These are phyloP conservation scores for Lates japonicus DNA, from an alignment of 2,797 vertebrate genomes.

Conservation along the genomic window DNA sequence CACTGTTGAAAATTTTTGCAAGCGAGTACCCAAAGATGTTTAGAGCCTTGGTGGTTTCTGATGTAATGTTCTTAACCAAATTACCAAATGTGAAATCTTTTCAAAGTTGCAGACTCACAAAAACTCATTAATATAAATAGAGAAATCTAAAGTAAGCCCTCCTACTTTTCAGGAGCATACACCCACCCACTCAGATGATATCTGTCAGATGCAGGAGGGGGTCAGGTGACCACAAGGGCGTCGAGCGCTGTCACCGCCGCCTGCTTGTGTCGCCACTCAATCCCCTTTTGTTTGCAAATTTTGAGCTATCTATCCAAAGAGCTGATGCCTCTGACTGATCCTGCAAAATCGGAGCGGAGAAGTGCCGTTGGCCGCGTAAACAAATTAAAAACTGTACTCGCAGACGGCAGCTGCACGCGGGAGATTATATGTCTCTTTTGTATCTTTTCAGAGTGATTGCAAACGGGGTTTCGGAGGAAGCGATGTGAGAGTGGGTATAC, in stretches of 20 bases:
- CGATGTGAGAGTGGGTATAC: slow-evolving; percentile 39
- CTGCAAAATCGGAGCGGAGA: slow-evolving; percentile 31
- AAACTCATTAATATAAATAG: slow-evolving; percentile 27
- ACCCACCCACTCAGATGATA: neutral
- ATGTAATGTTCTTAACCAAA: slow-evolving; percentile 18
- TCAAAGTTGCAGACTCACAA: slow-evolving; percentile 4
- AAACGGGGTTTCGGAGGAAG: slow-evolving; percentile 21
- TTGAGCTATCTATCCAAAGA: slow-evolving; percentile 43
- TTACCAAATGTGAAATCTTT: slow-evolving; percentile 10
- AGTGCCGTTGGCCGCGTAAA: slow-evolving; percentile 59
- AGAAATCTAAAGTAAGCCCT: slow-evolving; percentile 2
- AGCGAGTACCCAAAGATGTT: slow-evolving; percentile 19
- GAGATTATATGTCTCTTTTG: slow-evolving; percentile 69
- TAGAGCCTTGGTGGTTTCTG: slow-evolving; percentile 17
- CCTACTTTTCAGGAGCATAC: neutral
- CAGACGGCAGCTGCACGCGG: slow-evolving; percentile 61
- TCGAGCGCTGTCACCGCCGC: slow-evolving; percentile 27
- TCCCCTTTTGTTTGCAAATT: slow-evolving; percentile 59
- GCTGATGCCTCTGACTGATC: slow-evolving; percentile 53
- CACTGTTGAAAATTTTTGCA: slow-evolving; percentile 14
- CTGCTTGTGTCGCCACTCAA: slow-evolving; percentile 24
- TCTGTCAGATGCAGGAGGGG: slow-evolving; percentile 32
- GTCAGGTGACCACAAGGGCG: slow-evolving; percentile 54
- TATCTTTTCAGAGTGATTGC: slow-evolving; percentile 60
- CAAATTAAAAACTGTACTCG: slow-evolving; percentile 64